Evolutionary conservation across 1,140 invertebrate species (phyloP), one percentile per base, ranked within the genome.

Genomic region (Ladona fulva): DNA sequence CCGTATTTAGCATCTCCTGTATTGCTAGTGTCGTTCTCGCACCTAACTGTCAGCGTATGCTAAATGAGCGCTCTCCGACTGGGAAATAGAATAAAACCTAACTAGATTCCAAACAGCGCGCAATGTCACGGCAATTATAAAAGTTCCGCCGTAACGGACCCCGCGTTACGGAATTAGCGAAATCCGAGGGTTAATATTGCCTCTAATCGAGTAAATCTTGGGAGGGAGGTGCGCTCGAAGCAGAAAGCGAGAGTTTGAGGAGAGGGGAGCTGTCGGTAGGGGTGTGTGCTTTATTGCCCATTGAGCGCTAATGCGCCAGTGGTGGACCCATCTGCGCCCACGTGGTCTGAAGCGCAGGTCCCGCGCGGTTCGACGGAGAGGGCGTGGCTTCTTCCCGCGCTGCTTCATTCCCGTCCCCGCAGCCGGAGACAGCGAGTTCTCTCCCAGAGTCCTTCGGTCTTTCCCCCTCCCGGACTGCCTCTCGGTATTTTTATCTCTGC

Each of bases 201-300:
- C 29, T 8, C 29, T 37, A 37, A 37, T 37, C 29, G 29, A 37
- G 29, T 37, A 37, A 37, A 37, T 37, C 29, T 37, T 12, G 52
- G 1, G 52, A 66, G 52, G 52, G 52, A 66, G 52, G 29, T 8
- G 29, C 8, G 29, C n/a, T 52, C 10, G 44, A 52, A 11, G 44
- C 52, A 66, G 52, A 37, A 37, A 37, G 52, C 16, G 52, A 22
- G 52, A 66, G 52, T 66, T 66, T 12, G 52, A 66, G 12, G 52
- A 22, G 52, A 66, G 52, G 52, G 52, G n/a, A 66, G 52, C 29
- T 37, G 52, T 66, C 52, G n/a, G 52, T 16, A 66, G 52, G 52
- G 52, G 52, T 66, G 52, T 66, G 52, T 66, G 52, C 52, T 66
- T 66, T 66, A 66, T 66, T 66, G 52, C 52, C 52, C 52, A 66